Conservation (phyloP, 1,140 invertebrate species). For the Drosophila trapezifrons region DNA sequence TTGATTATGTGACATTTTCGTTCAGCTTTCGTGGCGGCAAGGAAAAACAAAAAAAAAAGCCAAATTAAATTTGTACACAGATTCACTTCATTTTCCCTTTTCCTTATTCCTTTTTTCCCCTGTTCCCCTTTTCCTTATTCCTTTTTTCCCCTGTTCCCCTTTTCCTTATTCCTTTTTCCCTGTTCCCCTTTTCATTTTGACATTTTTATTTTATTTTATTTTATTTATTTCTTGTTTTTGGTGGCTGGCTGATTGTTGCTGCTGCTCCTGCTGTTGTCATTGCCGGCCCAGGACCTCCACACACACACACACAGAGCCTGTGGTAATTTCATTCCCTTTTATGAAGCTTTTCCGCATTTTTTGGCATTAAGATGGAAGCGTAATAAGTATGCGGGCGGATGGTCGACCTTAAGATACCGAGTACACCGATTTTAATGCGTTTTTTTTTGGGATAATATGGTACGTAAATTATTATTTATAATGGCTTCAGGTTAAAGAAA, state of each 20-base stretch:
- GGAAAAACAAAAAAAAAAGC: slow-evolving; percentile 25
- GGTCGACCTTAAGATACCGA: background rate
- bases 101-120: slow-evolving; percentile 2
- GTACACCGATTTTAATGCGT: no score
- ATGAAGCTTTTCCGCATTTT: slow-evolving; percentile 76
- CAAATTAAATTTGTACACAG: slow-evolving; percentile 80
- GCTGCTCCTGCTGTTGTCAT: slow-evolving; percentile 18
- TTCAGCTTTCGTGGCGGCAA: slow-evolving; percentile 15
- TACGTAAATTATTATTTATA: no score
- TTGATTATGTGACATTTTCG: slow-evolving; percentile 79
- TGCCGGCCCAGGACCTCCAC: slow-evolving; percentile 3
- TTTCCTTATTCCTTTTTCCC: slow-evolving; percentile 7
- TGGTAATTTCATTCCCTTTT: slow-evolving; percentile 71
- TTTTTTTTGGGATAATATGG: no score
- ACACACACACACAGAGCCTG: slow-evolving; percentile 5
- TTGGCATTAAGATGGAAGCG: slow-evolving; percentile 50
- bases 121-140: slow-evolving; percentile 2
- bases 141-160: no score
- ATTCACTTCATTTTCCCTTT: slow-evolving; percentile 60
- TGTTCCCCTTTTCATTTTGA: background rate
- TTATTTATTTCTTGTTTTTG: slow-evolving; percentile 17
- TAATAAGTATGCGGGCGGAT: background rate
- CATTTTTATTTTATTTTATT: slow-evolving; percentile 12
- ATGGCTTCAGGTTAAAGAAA: no score
- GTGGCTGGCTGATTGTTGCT: slow-evolving; percentile 27